Evolutionary conservation across 30 jellyfish, hydroid and myxozoan genomes (phyloP), one percentile per base, ranked within the genome.

Genomic region (Aurelia aurita): DNA sequence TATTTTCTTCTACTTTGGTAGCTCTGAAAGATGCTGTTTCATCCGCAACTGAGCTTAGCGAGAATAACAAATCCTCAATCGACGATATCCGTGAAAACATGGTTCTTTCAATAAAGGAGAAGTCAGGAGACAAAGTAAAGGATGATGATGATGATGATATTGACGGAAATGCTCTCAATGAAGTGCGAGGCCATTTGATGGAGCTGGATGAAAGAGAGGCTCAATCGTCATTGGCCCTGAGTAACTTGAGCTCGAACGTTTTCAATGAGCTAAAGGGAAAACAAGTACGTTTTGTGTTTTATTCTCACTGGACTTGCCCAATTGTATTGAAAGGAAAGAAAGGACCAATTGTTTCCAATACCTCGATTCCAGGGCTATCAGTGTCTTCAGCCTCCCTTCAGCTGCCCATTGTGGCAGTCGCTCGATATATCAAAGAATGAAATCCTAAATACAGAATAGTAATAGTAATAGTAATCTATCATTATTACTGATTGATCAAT

Each of bases 231-330:
- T 5, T 60, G 54, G 93, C 87, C 14, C 21, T 83, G 70, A 59
- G 63, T 21, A 55, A 83, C 18, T 15, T 69, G 73, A 83, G 79
- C 55, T n/a, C 83, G 20, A 62, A 39, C 7, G 68, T 83, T 20
- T 74, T 45, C 43, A 83, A 44, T 29, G 93, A 83, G 35, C 66
- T 83, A 16, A 70, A 34, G 19, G 80, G 87, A 13, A 83, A 83
- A 26, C 93, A 83, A 82, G 93, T 70, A 63, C 59, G 14, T 12
- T 20, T 14, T 5, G 2, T 13, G 51, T 64, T 22, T 4, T 5
- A 3, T 28, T 14, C 59, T 26, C 27, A 5, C 6, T n/a, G n/a
- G n/a, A n/a, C n/a, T n/a, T n/a, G n/a, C n/a, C n/a, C n/a, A n/a
- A n/a, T n/a, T n/a, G n/a, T n/a, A n/a, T n/a, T n/a, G n/a, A n/a